Base-by-base conservation (phyloP, 1,140 invertebrate species). In the Drosophila kikkawai region DNA sequence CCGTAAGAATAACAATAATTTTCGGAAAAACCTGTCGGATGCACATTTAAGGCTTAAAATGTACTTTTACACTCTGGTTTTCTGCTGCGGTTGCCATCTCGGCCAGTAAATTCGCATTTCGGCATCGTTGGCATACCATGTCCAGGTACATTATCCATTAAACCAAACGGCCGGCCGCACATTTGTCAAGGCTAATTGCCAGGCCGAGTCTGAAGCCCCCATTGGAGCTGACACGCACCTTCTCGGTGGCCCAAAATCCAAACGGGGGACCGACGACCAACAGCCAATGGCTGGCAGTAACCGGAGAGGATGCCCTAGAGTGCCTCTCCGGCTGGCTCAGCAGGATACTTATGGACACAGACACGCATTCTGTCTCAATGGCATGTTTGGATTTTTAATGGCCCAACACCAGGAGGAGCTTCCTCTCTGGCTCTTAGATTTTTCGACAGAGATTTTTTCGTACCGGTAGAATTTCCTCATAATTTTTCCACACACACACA, bases 101-200 rank as follows among this genome's bases (percentile, higher is more conserved):
- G 36, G 36, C 66, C 61, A 69, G 66, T 66, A 69, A 69, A 69
- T 66, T 66, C 67, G 29, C 39, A 69, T 66, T 68, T 67, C 29
- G 63, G 58, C 66, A 50, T 44, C 75, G 48, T 56, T 48, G 34
- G 55, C 69, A 74, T 57, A 56, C 48, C 77, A 74, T 61, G 67
- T 57, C 77, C 79, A 81, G 73, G 79, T 82, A 81, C 79, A 82
- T 82, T 82, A 82, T 82, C 80, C 80, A 82, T 82, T 82, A 82
- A 82, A 82, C 80, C 80, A 82, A 73, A 82, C 75, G 75, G 80
- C 75, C 75, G 77, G 78, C 80, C 80, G 80, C 80, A 82, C 80
- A 82, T 82, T 82, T 82, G 80, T 82, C 80, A 82, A 82, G 78
- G 80, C 80, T 82, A 82, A 82, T 82, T 82, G 80, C 80, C 80